Evolutionary conservation across 2,888 invertebrate genomes (phyloP).

Genomic region (Aradus depressus): DNA sequence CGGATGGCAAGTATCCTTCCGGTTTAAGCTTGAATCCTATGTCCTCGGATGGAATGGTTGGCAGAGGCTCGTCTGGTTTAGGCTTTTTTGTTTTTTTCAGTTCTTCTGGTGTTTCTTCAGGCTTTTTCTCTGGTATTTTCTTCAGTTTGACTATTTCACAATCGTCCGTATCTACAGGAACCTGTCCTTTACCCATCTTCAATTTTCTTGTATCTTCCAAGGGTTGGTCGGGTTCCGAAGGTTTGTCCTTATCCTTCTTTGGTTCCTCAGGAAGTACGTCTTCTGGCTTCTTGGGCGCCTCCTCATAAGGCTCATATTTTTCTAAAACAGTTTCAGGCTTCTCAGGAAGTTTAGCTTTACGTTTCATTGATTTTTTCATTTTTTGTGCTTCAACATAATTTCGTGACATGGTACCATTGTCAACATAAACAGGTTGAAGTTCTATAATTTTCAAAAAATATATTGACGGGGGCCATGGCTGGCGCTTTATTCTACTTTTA

Average conservation of each 20-base stretch:
- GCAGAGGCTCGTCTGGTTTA: constrained; percentile 33
- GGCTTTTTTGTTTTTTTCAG: constrained; percentile 29
- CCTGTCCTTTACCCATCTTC: constrained; percentile 43
- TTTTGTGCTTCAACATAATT: constrained; percentile 33
- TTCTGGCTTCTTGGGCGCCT: constrained; percentile 20
- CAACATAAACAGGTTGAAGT: constrained; percentile 31
- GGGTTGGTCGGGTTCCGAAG: constrained; percentile 35
- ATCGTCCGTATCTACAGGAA: constrained; percentile 34
- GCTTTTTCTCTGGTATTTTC: constrained; percentile 41
- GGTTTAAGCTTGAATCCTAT: constrained; percentile 33
- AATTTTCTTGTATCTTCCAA: constrained; percentile 39
- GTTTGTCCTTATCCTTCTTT: constrained; percentile 39
- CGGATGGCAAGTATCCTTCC: constrained; percentile 28
- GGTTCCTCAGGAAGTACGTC: constrained; percentile 30
- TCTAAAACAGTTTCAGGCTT: constrained; percentile 30
- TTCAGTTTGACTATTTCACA: constrained; percentile 42
- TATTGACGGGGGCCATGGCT: constrained; percentile 39
- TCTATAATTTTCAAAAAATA: constrained; percentile 35
- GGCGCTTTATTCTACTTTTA: constrained; percentile 51
- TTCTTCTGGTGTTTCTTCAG: constrained; percentile 35
- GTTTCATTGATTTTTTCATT: constrained; percentile 31
- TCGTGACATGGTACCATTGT: constrained; percentile 33
- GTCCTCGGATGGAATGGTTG: constrained; percentile 28
- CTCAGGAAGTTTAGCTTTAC: constrained; percentile 29
- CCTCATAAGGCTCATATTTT: constrained; percentile 30